Conservation (phyloP, 2,888 invertebrate species). For the Adela reaumurella region DNA sequence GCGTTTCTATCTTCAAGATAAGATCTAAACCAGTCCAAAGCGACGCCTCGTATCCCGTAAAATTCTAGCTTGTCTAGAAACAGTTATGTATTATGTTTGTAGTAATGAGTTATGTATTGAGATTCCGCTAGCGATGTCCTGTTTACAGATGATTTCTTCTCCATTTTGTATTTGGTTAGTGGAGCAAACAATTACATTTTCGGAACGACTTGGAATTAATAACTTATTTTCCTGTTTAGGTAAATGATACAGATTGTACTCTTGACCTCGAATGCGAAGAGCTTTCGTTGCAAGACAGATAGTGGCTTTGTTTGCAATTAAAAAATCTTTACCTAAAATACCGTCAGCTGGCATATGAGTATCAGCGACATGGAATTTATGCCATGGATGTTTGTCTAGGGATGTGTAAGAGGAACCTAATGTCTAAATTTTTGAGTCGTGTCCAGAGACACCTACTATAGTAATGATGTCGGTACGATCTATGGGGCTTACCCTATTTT, state of each 20-base stretch:
- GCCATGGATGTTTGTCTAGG: not conserved
- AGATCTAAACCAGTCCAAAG: too few relatives aligned
- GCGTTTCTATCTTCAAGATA: too few relatives aligned
- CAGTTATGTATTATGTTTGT: too few relatives aligned
- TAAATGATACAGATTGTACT: not conserved
- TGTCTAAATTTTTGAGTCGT: not conserved
- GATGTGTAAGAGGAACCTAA: not conserved
- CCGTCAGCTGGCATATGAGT: not conserved
- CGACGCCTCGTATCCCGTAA: too few relatives aligned
- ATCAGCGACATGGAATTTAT: not conserved
- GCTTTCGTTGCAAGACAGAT: not conserved
- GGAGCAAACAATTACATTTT: not conserved
- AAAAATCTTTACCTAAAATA: not conserved
- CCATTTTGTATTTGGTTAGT: not conserved
- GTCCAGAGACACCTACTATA: not conserved
- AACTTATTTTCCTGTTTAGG: not conserved
- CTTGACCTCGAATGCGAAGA: not conserved
- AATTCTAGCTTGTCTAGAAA: too few relatives aligned
- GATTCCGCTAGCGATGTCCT: not conserved
- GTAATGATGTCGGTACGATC: not conserved
- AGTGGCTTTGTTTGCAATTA: not conserved
- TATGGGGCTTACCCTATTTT: not conserved
- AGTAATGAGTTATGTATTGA: not conserved
- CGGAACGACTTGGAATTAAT: not conserved
- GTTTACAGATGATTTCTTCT: not conserved